Evolutionary conservation across 2,113 vertebrate species (phyloP).

Genomic region (Marcusenius ussheri): DNA sequence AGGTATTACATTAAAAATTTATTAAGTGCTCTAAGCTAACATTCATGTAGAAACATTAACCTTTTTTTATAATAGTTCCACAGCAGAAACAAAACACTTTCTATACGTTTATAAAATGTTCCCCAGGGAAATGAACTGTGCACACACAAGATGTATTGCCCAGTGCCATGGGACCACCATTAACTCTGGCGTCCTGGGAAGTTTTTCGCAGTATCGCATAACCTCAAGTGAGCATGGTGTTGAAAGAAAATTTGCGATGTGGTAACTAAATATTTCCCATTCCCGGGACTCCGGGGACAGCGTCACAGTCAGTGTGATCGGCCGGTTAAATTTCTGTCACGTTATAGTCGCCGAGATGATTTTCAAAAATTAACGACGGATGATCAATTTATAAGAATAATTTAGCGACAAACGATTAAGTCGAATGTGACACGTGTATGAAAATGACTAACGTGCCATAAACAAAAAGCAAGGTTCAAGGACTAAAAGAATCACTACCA

Average conservation of each 20-base stretch:
- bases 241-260: slow-evolving; percentile 6
- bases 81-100: not conserved
- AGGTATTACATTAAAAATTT: not conserved
- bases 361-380: not conserved
- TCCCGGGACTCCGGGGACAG: not conserved
- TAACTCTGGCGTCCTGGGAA: not conserved
- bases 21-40: not conserved
- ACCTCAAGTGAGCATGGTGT: not conserved
- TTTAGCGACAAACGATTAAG: not conserved
- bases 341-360: not conserved
- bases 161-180: not conserved
- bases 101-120: not conserved
- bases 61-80: not conserved
- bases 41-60: not conserved
- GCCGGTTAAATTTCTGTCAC: not conserved
- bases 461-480: not conserved
- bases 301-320: not conserved
- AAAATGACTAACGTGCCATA: not conserved
- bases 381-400: not conserved
- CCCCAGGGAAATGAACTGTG: not conserved
- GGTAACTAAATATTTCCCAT: slow-evolving; percentile 8
- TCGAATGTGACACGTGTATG: not conserved
- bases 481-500: not conserved
- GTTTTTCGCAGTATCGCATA: slow-evolving; percentile 15
- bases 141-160: not conserved